These are phyloP conservation scores for Anomalospiza imberbis DNA, from an alignment of 2,797 vertebrate species.

Conservation along the genomic window DNA sequence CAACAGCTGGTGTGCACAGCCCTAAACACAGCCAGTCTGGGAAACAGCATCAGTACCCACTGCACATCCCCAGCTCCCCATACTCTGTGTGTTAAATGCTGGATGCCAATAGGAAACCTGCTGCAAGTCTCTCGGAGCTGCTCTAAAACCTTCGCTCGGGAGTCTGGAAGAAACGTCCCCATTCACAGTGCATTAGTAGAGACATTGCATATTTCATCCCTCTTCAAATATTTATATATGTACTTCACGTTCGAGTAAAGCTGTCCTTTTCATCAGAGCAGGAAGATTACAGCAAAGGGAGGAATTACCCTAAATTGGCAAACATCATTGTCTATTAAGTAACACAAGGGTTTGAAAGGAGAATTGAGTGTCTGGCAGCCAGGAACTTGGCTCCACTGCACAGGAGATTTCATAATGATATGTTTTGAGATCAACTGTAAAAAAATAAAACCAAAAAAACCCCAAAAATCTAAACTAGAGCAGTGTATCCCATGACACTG, in stretches of 20 bases:
- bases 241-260: background rate
- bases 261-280: background rate
- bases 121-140: background rate
- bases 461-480: background rate
- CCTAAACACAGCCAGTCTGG: background rate
- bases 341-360: background rate
- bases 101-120: background rate
- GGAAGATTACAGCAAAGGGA: background rate
- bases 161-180: background rate
- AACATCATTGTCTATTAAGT: background rate
- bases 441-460: background rate
- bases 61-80: background rate
- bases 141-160: background rate
- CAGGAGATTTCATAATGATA: background rate
- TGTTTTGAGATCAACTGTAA: background rate
- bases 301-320: background rate
- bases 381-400: background rate
- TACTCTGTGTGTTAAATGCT: background rate
- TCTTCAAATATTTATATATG: background rate
- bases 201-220: background rate
- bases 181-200: background rate
- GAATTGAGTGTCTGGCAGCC: background rate
- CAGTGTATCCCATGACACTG: background rate
- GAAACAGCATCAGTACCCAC: background rate
- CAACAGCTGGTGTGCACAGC: background rate